These are phyloP conservation scores for Metridium senile DNA, from an alignment of 92 coral and sea anemone species.

Conservation along the genomic window DNA sequence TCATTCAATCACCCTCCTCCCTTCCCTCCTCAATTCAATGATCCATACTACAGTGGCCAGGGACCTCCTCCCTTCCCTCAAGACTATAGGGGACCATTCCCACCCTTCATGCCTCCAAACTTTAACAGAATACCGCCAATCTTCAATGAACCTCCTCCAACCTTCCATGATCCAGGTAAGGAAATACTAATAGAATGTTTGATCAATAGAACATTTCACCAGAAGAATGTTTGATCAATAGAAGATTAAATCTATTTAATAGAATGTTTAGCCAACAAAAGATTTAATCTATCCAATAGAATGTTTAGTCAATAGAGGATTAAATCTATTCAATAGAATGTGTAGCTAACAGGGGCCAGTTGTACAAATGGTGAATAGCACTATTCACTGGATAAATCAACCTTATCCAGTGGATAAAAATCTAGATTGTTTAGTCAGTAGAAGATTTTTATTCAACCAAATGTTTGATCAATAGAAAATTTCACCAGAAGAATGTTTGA, in stretches of 20 bases:
- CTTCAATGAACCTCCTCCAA: slow-evolving; percentile 81
- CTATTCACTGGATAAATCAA: too few species aligned
- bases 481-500: neutral
- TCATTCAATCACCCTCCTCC: slow-evolving; percentile 52
- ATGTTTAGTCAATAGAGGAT: neutral
- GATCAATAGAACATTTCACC: neutral
- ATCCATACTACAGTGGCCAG: slow-evolving; percentile 42
- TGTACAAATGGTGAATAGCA: too few species aligned
- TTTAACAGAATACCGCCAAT: slow-evolving; percentile 87
- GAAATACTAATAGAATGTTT: neutral
- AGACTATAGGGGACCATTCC: slow-evolving; percentile 38
- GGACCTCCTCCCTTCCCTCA: slow-evolving; percentile 67
- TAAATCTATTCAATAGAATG: too few species aligned
- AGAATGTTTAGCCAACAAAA: neutral
- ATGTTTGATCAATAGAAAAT: neutral
- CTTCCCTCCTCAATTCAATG: slow-evolving; percentile 47
- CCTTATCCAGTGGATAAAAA: too few species aligned
- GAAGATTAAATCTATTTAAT: neutral
- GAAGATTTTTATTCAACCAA: neutral
- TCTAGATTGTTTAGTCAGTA: neutral
- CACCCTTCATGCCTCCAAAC: slow-evolving; percentile 79
- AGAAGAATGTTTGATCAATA: neutral
- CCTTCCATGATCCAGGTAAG: slow-evolving; percentile 51
- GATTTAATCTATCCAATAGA: neutral
- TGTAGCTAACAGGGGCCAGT: too few species aligned